A percentile compares a stretch with the other conserved stretches of the same genome.
phyloP scores from a whole-genome alignment of 2,888 invertebrate genomes.

The Brachylomia viminalis region DNA sequence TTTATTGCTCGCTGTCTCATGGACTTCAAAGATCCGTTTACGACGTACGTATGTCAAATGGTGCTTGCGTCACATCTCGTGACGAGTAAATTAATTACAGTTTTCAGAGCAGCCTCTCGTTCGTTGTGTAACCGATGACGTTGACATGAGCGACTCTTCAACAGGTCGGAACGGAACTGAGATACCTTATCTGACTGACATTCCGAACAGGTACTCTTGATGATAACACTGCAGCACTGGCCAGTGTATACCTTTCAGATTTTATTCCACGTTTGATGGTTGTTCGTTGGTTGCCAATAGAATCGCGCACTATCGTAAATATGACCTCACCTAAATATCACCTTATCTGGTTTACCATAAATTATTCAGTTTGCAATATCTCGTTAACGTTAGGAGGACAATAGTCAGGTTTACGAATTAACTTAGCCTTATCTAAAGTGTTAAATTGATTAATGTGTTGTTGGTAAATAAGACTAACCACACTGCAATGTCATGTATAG shows the following conservation, averaged over 20 bases:
- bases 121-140: slow-evolving; percentile 72
- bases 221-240: slow-evolving; percentile 64
- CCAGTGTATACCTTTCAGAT: slow-evolving; percentile 61
- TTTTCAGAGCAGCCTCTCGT: slow-evolving; percentile 65
- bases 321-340: slow-evolving; percentile 25
- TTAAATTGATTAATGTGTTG: slow-evolving; percentile 33
- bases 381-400: slow-evolving; percentile 23
- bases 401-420: slow-evolving; percentile 22
- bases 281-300: slow-evolving; percentile 28
- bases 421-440: slow-evolving; percentile 17
- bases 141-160: slow-evolving; percentile 63
- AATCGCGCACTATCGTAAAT: slow-evolving; percentile 40
- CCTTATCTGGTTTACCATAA: slow-evolving; percentile 30
- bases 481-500: slow-evolving; percentile 5
- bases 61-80: slow-evolving; percentile 70
- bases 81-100: slow-evolving; percentile 70
- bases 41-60: slow-evolving; percentile 52
- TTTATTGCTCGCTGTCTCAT: slow-evolving; percentile 43
- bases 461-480: slow-evolving; percentile 14
- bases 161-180: slow-evolving; percentile 72
- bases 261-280: slow-evolving; percentile 39
- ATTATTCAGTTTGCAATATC: slow-evolving; percentile 35
- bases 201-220: slow-evolving; percentile 68
- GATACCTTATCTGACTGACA: slow-evolving; percentile 75
- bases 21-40: slow-evolving; percentile 56